phyloP scores from a whole-genome alignment of 1,140 invertebrate species.

The Mercenaria mercenaria region DNA sequence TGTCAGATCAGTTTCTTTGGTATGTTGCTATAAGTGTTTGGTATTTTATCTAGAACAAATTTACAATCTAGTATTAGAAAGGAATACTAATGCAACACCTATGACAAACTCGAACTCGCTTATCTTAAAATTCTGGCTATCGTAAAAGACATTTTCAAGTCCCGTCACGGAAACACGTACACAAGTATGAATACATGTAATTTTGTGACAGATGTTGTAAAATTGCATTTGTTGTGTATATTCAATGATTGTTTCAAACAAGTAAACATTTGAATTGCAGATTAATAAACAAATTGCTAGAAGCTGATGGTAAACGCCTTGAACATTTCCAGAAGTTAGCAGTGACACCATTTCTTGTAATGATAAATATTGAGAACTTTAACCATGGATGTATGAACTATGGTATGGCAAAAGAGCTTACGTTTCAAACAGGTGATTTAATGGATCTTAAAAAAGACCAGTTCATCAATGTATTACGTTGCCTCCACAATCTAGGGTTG shows the following conservation, averaged over 20 bases:
- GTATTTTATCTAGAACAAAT: too few species aligned
- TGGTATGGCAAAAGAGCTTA: constrained; percentile 80
- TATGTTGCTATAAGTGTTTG: too few species aligned
- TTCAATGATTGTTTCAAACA: too few species aligned
- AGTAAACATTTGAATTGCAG: constrained; percentile 53
- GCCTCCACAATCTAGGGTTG: constrained; percentile 83
- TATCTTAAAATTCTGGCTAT: too few species aligned
- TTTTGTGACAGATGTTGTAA: too few species aligned
- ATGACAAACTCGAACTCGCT: too few species aligned
- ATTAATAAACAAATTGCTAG: constrained; percentile 79
- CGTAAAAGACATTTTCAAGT: too few species aligned
- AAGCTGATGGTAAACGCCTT: constrained; percentile 71
- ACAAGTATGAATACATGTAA: too few species aligned
- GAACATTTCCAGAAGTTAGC: constrained; percentile 79
- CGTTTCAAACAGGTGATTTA: constrained; percentile 81
- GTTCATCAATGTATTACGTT: constrained; percentile 84
- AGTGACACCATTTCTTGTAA: constrained; percentile 78
- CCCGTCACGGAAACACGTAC: too few species aligned
- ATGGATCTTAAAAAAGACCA: constrained; percentile 82
- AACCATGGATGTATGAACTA: constrained; percentile 81
- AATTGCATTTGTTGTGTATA: too few species aligned
- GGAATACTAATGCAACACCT: too few species aligned
- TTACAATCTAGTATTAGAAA: too few species aligned
- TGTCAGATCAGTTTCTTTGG: not conserved
- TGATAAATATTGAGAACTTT: constrained; percentile 83